Evolutionary conservation across 2,888 invertebrate genomes (phyloP).

Genomic region (Harmothoe impar): DNA sequence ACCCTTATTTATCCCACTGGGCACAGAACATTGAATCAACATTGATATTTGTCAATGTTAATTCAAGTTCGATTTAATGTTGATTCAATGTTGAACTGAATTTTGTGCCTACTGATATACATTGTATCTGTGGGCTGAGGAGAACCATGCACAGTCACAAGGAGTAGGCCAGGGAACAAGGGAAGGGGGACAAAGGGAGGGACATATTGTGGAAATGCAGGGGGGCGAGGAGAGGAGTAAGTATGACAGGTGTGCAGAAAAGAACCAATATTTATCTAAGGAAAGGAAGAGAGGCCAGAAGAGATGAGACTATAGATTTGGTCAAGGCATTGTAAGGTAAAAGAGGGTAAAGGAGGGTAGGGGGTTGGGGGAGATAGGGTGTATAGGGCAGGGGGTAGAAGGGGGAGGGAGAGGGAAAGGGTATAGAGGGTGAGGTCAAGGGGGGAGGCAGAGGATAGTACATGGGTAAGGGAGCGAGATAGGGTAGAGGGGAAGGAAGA

Average conservation of each 20-base stretch:
- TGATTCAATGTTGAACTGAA: too few species aligned
- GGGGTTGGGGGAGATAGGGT: too few species aligned
- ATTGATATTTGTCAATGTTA: too few species aligned
- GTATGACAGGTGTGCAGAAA: not conserved
- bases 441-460: not conserved
- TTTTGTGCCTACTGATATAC: too few species aligned
- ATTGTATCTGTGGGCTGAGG: too few species aligned
- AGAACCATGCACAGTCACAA: not conserved
- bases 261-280: too few species aligned
- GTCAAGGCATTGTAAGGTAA: not conserved
- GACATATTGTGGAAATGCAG: not conserved
- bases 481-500: not conserved
- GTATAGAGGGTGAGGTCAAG: not conserved
- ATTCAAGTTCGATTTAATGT: too few species aligned
- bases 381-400: not conserved
- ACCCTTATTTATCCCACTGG: too few species aligned
- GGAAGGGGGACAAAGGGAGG: not conserved
- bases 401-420: not conserved
- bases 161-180: not conserved
- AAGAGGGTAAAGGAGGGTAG: not conserved
- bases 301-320: not conserved
- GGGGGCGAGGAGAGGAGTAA: not conserved
- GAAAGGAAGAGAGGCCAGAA: not conserved
- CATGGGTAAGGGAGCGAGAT: not conserved
- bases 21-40: too few species aligned